Conservation (phyloP, 2,797 vertebrate species). For the Phataginus tricuspis region DNA sequence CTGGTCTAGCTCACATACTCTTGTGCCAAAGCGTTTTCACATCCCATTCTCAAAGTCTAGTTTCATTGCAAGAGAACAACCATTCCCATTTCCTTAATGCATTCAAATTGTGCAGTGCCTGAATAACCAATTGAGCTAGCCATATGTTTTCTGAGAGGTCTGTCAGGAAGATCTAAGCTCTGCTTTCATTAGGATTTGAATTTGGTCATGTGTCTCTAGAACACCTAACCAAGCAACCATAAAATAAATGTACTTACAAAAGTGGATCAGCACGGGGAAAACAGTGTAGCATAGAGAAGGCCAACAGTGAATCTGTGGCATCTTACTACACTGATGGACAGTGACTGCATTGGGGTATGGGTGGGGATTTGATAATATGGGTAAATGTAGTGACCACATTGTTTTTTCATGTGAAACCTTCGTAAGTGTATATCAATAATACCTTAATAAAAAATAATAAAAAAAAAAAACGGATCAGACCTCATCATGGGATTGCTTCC, state of each 20-base stretch:
- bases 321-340: no score
- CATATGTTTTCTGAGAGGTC: slow-evolving; percentile 28
- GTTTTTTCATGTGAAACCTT: no score
- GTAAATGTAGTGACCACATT: no score
- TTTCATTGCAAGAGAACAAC: slow-evolving; percentile 31
- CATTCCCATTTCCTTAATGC: not conserved
- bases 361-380: no score
- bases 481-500: not conserved
- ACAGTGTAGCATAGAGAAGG: no score
- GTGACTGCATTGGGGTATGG: no score
- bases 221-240: not conserved
- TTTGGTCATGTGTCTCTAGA: slow-evolving; percentile 42
- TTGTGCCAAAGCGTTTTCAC: not conserved
- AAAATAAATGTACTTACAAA: slow-evolving; percentile 36
- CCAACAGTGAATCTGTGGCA: no score
- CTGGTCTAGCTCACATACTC: slow-evolving; percentile 6
- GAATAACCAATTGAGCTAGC: slow-evolving; percentile 2
- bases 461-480: not conserved
- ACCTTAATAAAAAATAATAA: no score
- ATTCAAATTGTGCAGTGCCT: not conserved
- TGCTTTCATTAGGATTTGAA: slow-evolving; percentile 42
- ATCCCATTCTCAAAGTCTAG: slow-evolving; percentile 43
- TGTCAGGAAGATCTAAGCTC: slow-evolving; percentile 35
- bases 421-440: no score
- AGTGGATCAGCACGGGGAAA: no score